Percentiles rank a stretch among this genome's conserved stretches.
Conservation (phyloP, 2,888 invertebrate species). For the Nomada lathburiana region DNA sequence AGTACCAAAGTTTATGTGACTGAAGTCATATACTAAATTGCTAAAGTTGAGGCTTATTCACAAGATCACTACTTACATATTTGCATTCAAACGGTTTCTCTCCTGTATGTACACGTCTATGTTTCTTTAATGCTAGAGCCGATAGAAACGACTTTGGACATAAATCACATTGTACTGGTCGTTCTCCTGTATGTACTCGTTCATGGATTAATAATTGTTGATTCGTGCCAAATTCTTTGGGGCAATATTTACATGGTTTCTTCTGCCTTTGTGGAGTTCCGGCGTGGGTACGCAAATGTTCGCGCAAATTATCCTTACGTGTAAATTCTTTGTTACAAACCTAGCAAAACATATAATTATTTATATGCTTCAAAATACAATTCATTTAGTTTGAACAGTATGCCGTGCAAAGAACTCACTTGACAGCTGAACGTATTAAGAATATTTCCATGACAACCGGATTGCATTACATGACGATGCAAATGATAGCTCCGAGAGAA, state of each 20-base stretch:
- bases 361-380: background rate
- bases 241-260: conserved; percentile 88
- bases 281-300: conserved; percentile 89
- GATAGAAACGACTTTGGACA: conserved; percentile 91
- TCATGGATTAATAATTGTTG: conserved; percentile 86
- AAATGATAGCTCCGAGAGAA: conserved; percentile 86
- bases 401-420: conserved; percentile 79
- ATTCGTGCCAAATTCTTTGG: conserved; percentile 87
- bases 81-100: conserved; percentile 86
- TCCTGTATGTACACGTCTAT: conserved; percentile 86
- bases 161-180: conserved; percentile 89
- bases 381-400: background rate
- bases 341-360: conserved; percentile 77
- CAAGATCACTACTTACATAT: conserved; percentile 78
- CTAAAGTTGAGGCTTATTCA: background rate
- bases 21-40: background rate
- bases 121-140: conserved; percentile 91
- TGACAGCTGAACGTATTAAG: conserved; percentile 86
- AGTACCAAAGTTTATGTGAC: conserved; percentile 1
- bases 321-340: conserved; percentile 86
- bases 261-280: conserved; percentile 86
- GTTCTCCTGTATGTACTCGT: conserved; percentile 88
- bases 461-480: conserved; percentile 85
- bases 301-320: conserved; percentile 90
- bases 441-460: conserved; percentile 85